A percentile compares a stretch with the other conserved stretches of the same genome.
phyloP scores from a whole-genome alignment of 2,113 vertebrate species.

The Pithys albifrons region DNA sequence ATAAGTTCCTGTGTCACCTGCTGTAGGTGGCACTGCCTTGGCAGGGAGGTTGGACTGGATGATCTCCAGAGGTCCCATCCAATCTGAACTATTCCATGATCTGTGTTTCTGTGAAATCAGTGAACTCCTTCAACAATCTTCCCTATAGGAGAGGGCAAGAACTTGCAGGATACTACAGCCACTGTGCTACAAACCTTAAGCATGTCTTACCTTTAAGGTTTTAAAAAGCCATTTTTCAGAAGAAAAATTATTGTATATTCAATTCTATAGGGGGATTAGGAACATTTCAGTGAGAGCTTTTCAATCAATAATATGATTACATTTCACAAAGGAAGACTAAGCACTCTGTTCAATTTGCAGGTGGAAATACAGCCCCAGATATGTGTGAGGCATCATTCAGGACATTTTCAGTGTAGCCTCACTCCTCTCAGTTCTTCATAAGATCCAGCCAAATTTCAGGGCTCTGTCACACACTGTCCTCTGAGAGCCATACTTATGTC shows the following conservation, averaged over 20 bases:
- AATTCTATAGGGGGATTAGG: neutral
- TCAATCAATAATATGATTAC: neutral
- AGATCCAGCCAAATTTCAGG: neutral
- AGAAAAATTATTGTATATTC: neutral
- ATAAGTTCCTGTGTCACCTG: neutral
- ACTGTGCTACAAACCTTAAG: neutral
- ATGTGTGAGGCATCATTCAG: accelerated
- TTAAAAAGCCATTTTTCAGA: neutral
- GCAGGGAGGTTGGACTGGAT: neutral
- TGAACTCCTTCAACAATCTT: neutral
- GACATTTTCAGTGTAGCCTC: accelerated
- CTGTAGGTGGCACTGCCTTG: too few species aligned
- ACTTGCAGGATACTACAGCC: neutral
- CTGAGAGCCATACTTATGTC: neutral
- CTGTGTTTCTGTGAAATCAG: neutral
- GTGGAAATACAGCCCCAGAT: neutral
- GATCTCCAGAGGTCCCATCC: neutral
- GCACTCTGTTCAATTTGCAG: neutral
- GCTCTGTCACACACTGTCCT: neutral
- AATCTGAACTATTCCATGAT: neutral
- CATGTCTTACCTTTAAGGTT: neutral
- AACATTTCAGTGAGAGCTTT: neutral
- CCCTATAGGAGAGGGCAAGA: neutral
- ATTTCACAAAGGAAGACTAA: neutral
- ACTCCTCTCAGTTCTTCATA: neutral